phyloP scores from a whole-genome alignment of 1,140 invertebrate genomes.

The Leptestheria dahalacensis region DNA sequence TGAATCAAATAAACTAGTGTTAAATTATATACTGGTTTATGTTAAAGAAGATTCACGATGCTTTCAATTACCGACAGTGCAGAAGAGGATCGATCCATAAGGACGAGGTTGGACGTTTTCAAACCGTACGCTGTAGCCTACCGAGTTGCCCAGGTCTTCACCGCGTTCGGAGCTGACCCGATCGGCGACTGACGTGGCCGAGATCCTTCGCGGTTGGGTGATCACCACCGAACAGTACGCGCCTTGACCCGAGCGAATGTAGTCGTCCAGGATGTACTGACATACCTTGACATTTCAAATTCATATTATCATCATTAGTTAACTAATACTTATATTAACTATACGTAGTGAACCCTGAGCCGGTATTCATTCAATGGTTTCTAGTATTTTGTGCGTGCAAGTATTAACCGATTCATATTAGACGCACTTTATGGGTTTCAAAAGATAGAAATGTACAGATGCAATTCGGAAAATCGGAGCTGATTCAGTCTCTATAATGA shows the following conservation, averaged over 20 bases:
- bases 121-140: constrained; percentile 77
- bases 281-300: constrained; percentile 58
- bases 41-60: constrained; percentile 27
- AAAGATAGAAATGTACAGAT: too few species aligned
- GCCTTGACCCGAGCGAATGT: constrained; percentile 66
- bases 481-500: too few species aligned
- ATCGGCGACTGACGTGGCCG: constrained; percentile 85
- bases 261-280: constrained; percentile 92
- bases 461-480: too few species aligned
- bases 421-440: too few species aligned
- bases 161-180: constrained; percentile 72
- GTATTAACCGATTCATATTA: too few species aligned
- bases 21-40: too few species aligned
- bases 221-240: constrained; percentile 74
- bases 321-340: too few species aligned
- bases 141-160: constrained; percentile 57
- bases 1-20: too few species aligned
- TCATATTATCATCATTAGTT: too few species aligned
- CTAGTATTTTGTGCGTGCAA: too few species aligned
- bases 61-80: constrained; percentile 53
- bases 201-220: constrained; percentile 86
- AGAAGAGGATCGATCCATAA: constrained; percentile 85
- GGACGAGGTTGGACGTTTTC: constrained; percentile 76
- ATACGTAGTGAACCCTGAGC: too few species aligned
- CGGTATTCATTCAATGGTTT: too few species aligned